Evolutionary conservation across 2,113 vertebrate species (phyloP), one percentile per base, ranked within the genome.

Genomic region (Dromaius novaehollandiae): DNA sequence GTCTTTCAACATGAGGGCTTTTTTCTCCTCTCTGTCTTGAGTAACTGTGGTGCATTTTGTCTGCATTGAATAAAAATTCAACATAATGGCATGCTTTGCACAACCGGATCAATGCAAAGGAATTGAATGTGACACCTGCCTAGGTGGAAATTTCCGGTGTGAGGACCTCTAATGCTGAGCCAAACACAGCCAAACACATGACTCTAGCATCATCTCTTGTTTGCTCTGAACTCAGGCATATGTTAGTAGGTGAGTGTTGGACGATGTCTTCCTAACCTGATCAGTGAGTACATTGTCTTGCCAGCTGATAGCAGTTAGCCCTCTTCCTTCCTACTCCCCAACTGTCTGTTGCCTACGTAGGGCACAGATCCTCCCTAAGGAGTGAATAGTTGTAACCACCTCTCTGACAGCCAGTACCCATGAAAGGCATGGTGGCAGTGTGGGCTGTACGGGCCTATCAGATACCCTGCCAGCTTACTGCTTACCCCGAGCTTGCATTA

Each of bases 341-440:
- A 12, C 61, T 50, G 4, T 34, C 17, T 19, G 11, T 60, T 30
- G 63, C 24, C 22, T 60, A 0, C 25, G 48, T 7, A 55, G 82
- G 34, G 50, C 18, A 66, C 30, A 66, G 40, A 36, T 26, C 30
- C 8, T 80, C 15, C 34, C 34, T 11, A 24, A 50, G 82, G 74
- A 42, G 34, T 15, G 19, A 69, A 74, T 38, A 61, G 48, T 7
- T 76, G n/a, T 44, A 76, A 0, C 56, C 28, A 13, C 17, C 8
- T 78, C n/a, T 68, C 40, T 65, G 56, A 53, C 7, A 55, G 26
- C 1, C 32, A 26, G 7, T 2, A 1, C 0, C 1, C 9, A 3
- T 0, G 2, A 73, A 17, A 77, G 51, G 44, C 3, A 5, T 5
- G 88, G 22, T 42, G 64, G 65, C 46, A 82, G 70, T 3, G 3